Percentiles rank a stretch among this genome's conserved stretches.
Conservation (phyloP, 2,113 vertebrate species). For the Bothrops jararaca region DNA sequence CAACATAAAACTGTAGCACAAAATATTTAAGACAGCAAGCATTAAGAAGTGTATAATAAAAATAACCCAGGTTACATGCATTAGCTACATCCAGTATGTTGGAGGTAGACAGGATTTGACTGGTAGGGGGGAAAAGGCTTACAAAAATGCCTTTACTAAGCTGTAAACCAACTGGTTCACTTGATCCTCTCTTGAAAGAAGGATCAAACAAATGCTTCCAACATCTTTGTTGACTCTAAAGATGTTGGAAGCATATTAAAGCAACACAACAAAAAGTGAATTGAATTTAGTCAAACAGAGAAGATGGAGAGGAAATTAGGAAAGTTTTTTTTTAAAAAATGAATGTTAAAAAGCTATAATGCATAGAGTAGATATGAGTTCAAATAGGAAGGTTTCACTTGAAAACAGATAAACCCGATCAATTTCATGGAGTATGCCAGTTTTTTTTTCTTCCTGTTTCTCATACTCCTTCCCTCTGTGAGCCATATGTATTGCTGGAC, state of each 20-base stretch:
- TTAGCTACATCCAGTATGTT: background rate
- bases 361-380: background rate
- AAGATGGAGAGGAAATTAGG: background rate
- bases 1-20: background rate
- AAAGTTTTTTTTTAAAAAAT: background rate
- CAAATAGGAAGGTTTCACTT: background rate
- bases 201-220: background rate
- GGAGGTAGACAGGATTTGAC: background rate
- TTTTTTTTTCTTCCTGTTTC: background rate
- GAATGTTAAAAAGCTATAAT: background rate
- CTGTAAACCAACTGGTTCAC: background rate
- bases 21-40: background rate
- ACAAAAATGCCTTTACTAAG: background rate
- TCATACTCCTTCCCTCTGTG: background rate
- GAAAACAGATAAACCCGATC: background rate
- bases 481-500: background rate
- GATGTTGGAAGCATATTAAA: constrained; percentile 2
- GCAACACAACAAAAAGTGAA: background rate
- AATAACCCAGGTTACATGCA: background rate
- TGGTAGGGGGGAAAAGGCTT: background rate
- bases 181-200: background rate
- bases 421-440: background rate
- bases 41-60: background rate
- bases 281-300: background rate
- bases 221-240: constrained; percentile 3